Evolutionary conservation across 1,140 invertebrate genomes (phyloP).

Genomic region (Brachionus plicatilis): DNA sequence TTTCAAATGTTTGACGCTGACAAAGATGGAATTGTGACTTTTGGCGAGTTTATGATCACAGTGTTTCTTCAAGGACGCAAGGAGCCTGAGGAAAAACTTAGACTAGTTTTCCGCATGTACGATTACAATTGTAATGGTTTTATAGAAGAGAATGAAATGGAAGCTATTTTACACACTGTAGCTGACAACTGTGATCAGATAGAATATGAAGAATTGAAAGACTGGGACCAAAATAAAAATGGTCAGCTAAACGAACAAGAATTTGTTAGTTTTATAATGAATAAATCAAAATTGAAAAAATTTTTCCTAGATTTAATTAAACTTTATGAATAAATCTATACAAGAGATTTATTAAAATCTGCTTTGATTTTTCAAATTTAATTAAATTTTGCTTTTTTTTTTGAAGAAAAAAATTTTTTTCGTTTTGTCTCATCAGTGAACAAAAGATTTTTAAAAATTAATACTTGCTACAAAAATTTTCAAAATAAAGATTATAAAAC

Average conservation of each 20-base stretch:
- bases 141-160: constrained; percentile 20
- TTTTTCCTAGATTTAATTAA: constrained; percentile 16
- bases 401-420: background rate
- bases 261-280: constrained; percentile 2
- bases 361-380: background rate
- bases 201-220: background rate
- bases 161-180: background rate
- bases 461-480: too few relatives aligned
- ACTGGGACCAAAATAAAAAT: background rate
- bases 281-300: background rate
- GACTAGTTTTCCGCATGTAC: constrained; percentile 26
- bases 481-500: background rate
- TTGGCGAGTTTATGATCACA: constrained; percentile 28
- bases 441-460: too few relatives aligned
- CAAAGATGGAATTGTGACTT: constrained; percentile 9
- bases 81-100: constrained; percentile 19
- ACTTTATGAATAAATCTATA: background rate
- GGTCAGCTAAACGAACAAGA: constrained; percentile 4
- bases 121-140: constrained; percentile 13
- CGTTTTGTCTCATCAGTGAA: background rate
- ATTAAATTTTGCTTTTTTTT: background rate
- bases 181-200: background rate
- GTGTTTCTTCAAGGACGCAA: constrained; percentile 9
- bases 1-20: constrained; percentile 26
- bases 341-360: background rate